phyloP scores from a whole-genome alignment of 2,888 invertebrate species.

The Pterobdella sp. region DNA sequence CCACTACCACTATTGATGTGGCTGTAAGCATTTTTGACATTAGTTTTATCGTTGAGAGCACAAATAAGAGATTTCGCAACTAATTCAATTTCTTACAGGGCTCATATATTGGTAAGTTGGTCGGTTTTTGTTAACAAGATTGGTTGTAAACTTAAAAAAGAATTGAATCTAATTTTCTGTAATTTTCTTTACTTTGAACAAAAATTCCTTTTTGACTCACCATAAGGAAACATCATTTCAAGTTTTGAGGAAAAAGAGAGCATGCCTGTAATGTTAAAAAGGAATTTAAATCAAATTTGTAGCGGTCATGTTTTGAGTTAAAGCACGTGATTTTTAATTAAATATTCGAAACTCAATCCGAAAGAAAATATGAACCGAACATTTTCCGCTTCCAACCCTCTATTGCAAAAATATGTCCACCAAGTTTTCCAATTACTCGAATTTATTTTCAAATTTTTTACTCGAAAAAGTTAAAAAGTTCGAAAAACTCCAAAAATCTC shows the following conservation, averaged over 20 bases:
- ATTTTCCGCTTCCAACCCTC: no score
- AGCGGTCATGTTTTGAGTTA: neutral
- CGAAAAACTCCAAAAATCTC: neutral
- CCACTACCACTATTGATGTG: constrained; percentile 27
- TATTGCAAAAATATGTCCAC: no score
- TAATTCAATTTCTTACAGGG: neutral
- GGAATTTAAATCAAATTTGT: no score
- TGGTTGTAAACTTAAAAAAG: no score
- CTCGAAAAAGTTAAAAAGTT: neutral
- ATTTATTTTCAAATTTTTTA: neutral
- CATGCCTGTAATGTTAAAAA: neutral
- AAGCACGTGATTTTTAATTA: neutral
- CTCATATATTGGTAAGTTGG: no score
- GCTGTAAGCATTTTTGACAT: constrained; percentile 2
- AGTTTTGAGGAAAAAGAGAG: constrained; percentile 6
- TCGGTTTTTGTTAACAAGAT: no score
- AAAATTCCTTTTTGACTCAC: no score
- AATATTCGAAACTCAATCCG: no score
- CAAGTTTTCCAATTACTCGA: no score
- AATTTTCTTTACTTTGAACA: no score
- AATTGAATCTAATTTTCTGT: no score
- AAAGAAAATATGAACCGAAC: no score
- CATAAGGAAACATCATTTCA: constrained; percentile 15
- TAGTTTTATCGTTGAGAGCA: neutral
- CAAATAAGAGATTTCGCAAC: neutral